Evolutionary conservation across 2,888 invertebrate species (phyloP), one percentile per base, ranked within the genome.

Genomic region (Drosophila lacicola): DNA sequence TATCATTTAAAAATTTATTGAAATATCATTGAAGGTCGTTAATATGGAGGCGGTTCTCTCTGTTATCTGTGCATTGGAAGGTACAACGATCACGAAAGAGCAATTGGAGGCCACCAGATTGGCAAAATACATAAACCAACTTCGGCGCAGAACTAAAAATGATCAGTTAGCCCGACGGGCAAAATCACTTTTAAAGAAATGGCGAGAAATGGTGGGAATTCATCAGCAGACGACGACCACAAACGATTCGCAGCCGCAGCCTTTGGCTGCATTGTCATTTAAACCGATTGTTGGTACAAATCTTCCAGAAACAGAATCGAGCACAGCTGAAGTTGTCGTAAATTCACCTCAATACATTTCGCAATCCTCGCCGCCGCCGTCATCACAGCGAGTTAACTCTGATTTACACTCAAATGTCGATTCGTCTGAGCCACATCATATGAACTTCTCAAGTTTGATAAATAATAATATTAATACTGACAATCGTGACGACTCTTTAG

Each of bases 41-140:
- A 96, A 98, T 95, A 97, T 98, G 97, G 96, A 95, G 92, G 94
- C 96, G 92, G 98, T 98, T 93, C 94, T 97, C 94, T 97, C 97
- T 94, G 96, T 98, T 94, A 96, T 98, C 94, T 95, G 96, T 93
- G 94, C 96, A 93, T 94, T 98, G 95, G 98, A 98, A 96, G 96
- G 98, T 96, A 94, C 94, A 80, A 87, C 91, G 81, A 91, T 92
- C 83, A 92, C 91, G 68, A 91, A 91, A 75, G 92, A 91, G 67
- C 91, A 92, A 90, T 56, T 92, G 90, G 92, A 92, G 97, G 95
- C 96, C 95, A 98, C 98, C 94, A 94, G 98, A 95, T 94, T 99
- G 92, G 98, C 98, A 42, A 97, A 96, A 93, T 96, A 97, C 92
- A 96, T 98, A 92, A 98, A 98, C 92, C 97, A 98, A 92, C 94